These are phyloP conservation scores for Ammospiza maritima DNA, from an alignment of 2,797 vertebrate species.

Conservation along the genomic window DNA sequence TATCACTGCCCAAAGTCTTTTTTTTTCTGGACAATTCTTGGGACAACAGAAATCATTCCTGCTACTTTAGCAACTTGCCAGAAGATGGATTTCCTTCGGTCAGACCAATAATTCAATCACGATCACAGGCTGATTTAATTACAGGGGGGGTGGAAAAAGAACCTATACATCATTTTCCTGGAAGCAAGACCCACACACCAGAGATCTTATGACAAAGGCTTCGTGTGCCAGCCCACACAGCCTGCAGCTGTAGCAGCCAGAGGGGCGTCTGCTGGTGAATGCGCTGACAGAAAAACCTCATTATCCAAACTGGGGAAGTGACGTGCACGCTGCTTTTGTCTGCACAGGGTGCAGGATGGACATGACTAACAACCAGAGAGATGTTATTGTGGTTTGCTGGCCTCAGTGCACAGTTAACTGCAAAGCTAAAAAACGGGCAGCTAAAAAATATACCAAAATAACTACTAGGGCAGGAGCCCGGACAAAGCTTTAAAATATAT, in stretches of 20 bases:
- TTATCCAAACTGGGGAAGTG: conserved; percentile 19
- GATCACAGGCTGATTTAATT: conserved; percentile 25
- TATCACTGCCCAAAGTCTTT: background rate
- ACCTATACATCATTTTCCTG: conserved; percentile 11
- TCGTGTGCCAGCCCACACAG: background rate
- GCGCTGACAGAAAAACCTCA: background rate
- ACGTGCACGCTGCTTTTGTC: background rate
- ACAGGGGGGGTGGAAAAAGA: background rate
- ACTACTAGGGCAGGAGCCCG: background rate
- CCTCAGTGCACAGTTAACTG: background rate
- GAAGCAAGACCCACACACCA: background rate
- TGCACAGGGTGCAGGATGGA: background rate
- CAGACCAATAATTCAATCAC: background rate
- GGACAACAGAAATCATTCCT: background rate
- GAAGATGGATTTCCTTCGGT: conserved; percentile 1
- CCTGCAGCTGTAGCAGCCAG: conserved; percentile 33
- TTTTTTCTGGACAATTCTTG: background rate
- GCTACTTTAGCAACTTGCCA: background rate
- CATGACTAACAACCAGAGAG: background rate
- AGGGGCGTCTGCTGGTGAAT: conserved; percentile 14
- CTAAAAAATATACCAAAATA: background rate
- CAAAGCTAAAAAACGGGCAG: background rate
- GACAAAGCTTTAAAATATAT: background rate
- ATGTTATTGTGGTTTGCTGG: background rate
- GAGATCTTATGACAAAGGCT: background rate